Conservation (phyloP, 2,113 vertebrate genomes). For the Myiagra hebetior region DNA sequence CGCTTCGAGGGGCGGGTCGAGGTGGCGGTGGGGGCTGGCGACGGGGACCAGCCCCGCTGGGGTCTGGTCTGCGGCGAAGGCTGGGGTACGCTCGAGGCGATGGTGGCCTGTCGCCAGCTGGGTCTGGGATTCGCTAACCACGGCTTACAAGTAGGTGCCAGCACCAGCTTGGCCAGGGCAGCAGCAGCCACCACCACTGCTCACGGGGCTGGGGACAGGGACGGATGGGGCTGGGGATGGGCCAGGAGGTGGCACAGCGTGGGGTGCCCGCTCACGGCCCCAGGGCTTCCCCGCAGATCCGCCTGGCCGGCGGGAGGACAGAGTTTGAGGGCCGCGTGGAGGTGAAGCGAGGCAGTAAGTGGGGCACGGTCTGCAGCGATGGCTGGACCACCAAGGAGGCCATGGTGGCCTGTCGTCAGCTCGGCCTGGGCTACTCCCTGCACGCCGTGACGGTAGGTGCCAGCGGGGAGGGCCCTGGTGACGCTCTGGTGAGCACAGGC, state of each 20-base stretch:
- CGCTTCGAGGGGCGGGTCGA: constrained; percentile 91
- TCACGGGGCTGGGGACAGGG: not conserved
- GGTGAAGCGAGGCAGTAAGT: constrained; percentile 82
- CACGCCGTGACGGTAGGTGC: constrained; percentile 86
- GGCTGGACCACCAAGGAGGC: constrained; percentile 86
- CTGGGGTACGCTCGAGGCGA: constrained; percentile 90
- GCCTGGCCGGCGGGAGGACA: constrained; percentile 79
- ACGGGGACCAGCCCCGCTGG: constrained; percentile 79
- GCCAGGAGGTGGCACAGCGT: not conserved
- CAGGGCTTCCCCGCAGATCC: constrained; percentile 80
- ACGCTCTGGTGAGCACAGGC: not conserved
- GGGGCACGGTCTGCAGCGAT: constrained; percentile 85
- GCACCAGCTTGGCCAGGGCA: not conserved
- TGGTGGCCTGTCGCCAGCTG: constrained; percentile 91
- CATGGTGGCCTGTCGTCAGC: constrained; percentile 87
- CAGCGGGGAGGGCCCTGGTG: not conserved
- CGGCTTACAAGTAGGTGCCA: constrained; percentile 86
- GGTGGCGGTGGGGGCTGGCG: constrained; percentile 71
- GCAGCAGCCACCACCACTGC: not conserved
- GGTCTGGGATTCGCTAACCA: constrained; percentile 93
- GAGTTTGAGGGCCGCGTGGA: constrained; percentile 83
- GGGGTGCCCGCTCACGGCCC: constrained; percentile 61
- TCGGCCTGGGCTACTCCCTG: constrained; percentile 86
- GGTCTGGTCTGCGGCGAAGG: constrained; percentile 91
- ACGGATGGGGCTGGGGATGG: rapidly evolving